Percentiles rank a stretch among this genome's conserved stretches.
Conservation (phyloP, 2,888 invertebrate genomes). For the Drosophila niveifrons region DNA sequence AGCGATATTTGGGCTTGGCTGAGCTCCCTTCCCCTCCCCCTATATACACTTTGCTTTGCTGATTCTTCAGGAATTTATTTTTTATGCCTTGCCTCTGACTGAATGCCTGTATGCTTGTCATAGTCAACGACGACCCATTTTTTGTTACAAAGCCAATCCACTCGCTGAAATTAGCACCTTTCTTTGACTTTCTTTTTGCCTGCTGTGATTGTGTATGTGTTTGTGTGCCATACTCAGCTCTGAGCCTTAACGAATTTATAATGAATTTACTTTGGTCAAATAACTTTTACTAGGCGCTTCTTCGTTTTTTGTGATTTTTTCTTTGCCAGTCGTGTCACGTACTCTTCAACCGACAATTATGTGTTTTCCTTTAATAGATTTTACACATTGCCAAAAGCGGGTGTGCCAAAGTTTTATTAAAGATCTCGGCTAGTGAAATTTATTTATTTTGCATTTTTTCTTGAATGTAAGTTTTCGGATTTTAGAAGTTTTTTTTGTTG, state of each 20-base stretch:
- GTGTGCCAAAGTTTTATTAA: neutral
- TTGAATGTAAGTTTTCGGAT: no score
- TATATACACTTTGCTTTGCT: conserved; percentile 2
- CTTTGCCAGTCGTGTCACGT: conserved; percentile 46
- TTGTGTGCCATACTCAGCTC: neutral
- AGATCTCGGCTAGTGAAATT: neutral
- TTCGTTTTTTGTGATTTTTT: conserved; percentile 7
- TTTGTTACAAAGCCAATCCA: conserved; percentile 57
- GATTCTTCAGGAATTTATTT: conserved; percentile 47
- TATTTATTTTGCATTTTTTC: neutral
- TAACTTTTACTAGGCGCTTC: conserved; percentile 71
- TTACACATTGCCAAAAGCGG: conserved; percentile 29
- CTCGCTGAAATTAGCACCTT: conserved; percentile 77
- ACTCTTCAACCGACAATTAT: conserved; percentile 24
- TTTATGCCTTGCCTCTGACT: neutral
- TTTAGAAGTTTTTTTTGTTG: neutral
- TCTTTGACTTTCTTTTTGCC: conserved; percentile 76
- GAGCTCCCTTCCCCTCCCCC: conserved; percentile 11
- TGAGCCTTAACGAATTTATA: conserved; percentile 71
- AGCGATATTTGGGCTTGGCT: conserved; percentile 49
- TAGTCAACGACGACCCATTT: conserved; percentile 68
- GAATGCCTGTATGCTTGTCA: conserved; percentile 18
- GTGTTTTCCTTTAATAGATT: conserved; percentile 36
- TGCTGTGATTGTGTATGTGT: conserved; percentile 19
- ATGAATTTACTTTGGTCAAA: conserved; percentile 72